phyloP scores from a whole-genome alignment of 2,797 vertebrate species.

The Setipinna tenuifilis region DNA sequence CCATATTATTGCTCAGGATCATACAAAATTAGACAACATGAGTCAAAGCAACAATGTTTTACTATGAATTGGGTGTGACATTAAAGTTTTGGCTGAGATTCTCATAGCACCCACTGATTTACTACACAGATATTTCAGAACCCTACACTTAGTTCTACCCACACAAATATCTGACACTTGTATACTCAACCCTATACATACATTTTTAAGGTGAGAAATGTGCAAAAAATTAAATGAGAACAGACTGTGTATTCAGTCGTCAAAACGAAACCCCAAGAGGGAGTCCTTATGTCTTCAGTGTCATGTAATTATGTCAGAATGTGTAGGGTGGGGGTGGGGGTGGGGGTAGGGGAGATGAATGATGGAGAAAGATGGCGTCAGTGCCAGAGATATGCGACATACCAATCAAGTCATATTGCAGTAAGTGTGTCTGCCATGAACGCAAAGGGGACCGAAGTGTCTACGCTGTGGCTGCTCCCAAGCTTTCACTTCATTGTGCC shows the following conservation, averaged over 20 bases:
- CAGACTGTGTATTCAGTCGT: too few species aligned
- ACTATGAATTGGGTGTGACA: slow-evolving; percentile 60
- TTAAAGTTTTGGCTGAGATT: slow-evolving; percentile 52
- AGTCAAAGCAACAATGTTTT: slow-evolving; percentile 58
- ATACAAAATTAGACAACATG: slow-evolving; percentile 14
- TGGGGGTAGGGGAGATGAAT: neutral
- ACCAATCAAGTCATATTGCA: neutral
- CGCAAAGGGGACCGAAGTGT: neutral
- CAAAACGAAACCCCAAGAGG: too few species aligned
- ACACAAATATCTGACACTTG: too few species aligned
- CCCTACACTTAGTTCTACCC: neutral
- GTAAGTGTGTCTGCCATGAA: neutral
- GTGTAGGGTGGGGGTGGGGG: neutral
- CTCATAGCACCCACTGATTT: slow-evolving; percentile 56
- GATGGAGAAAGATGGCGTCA: neutral
- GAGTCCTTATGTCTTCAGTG: neutral
- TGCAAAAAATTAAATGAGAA: neutral
- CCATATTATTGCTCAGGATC: neutral
- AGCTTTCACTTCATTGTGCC: slow-evolving; percentile 1
- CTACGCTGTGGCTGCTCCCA: slow-evolving; percentile 28
- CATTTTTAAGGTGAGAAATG: neutral
- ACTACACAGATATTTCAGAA: slow-evolving; percentile 51
- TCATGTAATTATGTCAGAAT: neutral
- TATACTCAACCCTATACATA: neutral
- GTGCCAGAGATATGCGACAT: neutral